Percentiles rank a stretch among this genome's conserved stretches.
Conservation (phyloP, 2,113 vertebrate genomes). For the Candoia aspera region DNA sequence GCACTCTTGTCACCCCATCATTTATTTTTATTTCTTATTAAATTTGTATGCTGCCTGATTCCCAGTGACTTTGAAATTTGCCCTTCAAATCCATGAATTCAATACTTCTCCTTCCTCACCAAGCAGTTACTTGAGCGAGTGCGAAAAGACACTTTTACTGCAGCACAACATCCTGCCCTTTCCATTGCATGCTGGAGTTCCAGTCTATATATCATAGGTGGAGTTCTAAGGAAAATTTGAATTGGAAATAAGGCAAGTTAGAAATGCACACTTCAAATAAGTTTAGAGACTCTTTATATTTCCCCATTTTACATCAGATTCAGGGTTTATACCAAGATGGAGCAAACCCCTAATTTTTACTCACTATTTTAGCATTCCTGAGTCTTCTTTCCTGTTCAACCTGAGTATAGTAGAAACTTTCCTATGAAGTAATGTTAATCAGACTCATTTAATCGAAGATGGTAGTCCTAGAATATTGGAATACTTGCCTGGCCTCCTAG, state of each 20-base stretch:
- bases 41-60: not conserved
- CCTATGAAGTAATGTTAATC: not conserved
- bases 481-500: not conserved
- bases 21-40: not conserved
- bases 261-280: not conserved
- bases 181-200: not conserved
- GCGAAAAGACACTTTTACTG: not conserved
- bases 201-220: not conserved
- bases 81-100: not conserved
- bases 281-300: not conserved
- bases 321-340: not conserved
- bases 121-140: not conserved
- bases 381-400: not conserved
- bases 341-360: not conserved
- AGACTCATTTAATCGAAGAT: not conserved
- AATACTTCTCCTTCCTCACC: not conserved
- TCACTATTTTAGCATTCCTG: not conserved
- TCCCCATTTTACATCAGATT: not conserved
- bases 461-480: not conserved
- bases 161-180: not conserved
- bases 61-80: not conserved
- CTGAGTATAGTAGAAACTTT: not conserved
- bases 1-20: not conserved
- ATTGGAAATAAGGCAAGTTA: not conserved
- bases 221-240: not conserved